Conservation (phyloP, 1,140 invertebrate genomes). For the Caenorhabditis latens region DNA sequence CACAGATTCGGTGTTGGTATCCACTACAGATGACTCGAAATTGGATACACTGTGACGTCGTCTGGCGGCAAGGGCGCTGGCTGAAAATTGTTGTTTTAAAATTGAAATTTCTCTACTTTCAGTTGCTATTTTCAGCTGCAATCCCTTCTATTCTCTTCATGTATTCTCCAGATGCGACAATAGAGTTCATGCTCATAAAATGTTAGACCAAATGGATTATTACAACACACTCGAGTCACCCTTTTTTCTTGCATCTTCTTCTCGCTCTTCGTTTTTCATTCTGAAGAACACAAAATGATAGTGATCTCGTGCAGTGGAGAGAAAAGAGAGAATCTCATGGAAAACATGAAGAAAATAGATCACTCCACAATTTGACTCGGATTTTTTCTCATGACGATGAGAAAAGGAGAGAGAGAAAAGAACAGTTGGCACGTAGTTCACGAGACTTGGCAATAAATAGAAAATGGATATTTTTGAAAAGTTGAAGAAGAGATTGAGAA, state of each 20-base stretch:
- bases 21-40: slow-evolving; percentile 34
- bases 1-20: slow-evolving; percentile 9
- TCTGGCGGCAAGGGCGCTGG: neutral
- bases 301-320: neutral
- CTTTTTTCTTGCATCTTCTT: neutral
- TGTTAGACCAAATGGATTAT: slow-evolving; percentile 39
- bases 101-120: neutral
- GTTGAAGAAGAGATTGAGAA: neutral
- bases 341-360: neutral
- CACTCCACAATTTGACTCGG: slow-evolving; percentile 10
- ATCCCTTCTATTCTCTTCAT: neutral
- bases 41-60: slow-evolving; percentile 41
- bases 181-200: slow-evolving; percentile 46
- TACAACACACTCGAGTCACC: neutral
- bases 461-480: neutral
- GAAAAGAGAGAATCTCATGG: neutral
- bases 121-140: neutral
- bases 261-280: neutral
- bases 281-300: neutral
- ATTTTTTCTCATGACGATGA: neutral
- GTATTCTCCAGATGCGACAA: neutral
- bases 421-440: slow-evolving; percentile 22
- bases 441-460: neutral
- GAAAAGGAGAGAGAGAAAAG: neutral
- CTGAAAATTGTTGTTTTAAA: neutral